Conservation (phyloP, 2,113 vertebrate species). For the Pseudois nayaur region DNA sequence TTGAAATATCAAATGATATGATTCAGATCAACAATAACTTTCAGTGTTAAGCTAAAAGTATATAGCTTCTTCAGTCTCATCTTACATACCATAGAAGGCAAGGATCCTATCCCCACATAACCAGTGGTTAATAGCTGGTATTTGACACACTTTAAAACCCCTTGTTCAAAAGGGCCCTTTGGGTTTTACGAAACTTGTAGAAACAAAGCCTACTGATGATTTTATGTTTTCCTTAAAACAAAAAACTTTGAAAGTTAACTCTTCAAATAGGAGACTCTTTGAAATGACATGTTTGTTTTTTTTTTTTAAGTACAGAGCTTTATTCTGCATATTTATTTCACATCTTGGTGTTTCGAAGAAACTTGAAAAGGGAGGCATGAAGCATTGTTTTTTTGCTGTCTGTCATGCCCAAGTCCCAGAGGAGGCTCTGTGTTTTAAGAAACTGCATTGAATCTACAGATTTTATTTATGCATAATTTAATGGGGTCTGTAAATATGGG, state of each 20-base stretch:
- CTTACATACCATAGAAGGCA: conserved; percentile 21
- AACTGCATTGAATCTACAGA: conserved; percentile 92
- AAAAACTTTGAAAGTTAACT: conserved; percentile 29
- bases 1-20: conserved; percentile 42
- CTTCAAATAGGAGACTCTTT: conserved; percentile 45
- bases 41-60: conserved; percentile 75
- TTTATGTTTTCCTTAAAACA: not conserved
- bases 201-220: conserved; percentile 53
- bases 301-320: conserved; percentile 79
- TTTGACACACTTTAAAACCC: conserved; percentile 31
- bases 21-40: conserved; percentile 41
- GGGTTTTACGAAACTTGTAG: conserved; percentile 68
- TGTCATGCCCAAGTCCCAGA: conserved; percentile 57
- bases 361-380: conserved; percentile 79
- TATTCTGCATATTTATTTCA: conserved; percentile 82
- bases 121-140: conserved; percentile 1
- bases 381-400: conserved; percentile 24
- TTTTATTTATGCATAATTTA: conserved; percentile 99
- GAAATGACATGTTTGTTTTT: conserved; percentile 34
- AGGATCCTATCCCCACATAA: not conserved
- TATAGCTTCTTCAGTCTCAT: conserved; percentile 2
- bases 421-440: conserved; percentile 81
- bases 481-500: conserved; percentile 97
- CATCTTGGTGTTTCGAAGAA: conserved; percentile 72
- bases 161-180: conserved; percentile 49